Evolutionary conservation across 2,113 vertebrate genomes (phyloP), one percentile per base, ranked within the genome.

Genomic region (Zootoca vivipara): DNA sequence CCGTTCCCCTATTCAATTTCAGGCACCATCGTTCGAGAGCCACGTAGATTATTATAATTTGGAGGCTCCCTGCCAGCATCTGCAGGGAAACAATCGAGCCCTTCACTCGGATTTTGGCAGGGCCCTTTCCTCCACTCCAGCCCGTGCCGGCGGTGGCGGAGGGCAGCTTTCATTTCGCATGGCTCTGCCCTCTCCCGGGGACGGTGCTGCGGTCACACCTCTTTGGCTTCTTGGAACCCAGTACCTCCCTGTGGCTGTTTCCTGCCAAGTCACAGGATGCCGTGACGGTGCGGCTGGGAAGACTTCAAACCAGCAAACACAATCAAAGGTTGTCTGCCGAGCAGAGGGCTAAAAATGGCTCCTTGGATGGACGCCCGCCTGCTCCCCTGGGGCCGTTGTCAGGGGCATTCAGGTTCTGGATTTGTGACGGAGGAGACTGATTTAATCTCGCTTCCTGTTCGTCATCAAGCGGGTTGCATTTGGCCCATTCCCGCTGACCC

Each of bases 201-300:
- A 83, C 40, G 46, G 40, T 46, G 16, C 42, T 28, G 30, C 56
- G 5, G 93, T 93, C 91, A 89, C 93, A 95, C 93, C 87, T 95
- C 90, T 42, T 4, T 9, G 87, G 75, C 78, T 92, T 52, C 92
- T 90, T 87, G 92, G 91, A 93, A 83, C 16, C 46, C n/a, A 0
- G 15, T 82, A 46, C 52, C 91, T 88, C 87, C 2, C 9, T 92
- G 16, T 86, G 83, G 20, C 70, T 38, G 42, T 90, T 94, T 94
- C 94, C 95, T 94, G 94, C 95, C 92, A 93, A 95, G 93, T 91
- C 93, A 92, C 93, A 94, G 95, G 95, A 95, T 93, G 92, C 85
- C 80, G 88, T 94, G 93, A 95, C 90, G 90, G 90, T 82, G 88
- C 1, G 78, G 92, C 93, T 92, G 93, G 92, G 93, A 92, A 91